Conservation (phyloP, 53 echinoderm and acorn worm species). For the Henricia sp. region DNA sequence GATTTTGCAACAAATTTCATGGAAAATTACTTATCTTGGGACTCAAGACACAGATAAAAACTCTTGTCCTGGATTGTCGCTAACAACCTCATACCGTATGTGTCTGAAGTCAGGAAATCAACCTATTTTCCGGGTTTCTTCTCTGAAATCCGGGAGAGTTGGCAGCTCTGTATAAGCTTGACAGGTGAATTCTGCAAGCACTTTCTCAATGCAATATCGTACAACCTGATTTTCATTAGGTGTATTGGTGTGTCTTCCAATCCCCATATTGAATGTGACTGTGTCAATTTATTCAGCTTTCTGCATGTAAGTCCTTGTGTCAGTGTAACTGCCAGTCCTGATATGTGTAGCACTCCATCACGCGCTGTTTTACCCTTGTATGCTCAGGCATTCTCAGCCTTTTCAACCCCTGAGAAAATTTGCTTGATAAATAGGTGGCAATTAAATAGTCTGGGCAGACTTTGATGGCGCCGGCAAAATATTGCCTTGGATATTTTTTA, state of each 20-base stretch:
- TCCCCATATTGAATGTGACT: conserved; percentile 17
- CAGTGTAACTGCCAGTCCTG: conserved; percentile 13
- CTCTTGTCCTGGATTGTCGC: too few relatives aligned
- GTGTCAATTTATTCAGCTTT: conserved; percentile 52
- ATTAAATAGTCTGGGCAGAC: conserved; percentile 1
- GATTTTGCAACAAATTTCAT: too few relatives aligned
- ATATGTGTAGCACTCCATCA: conserved; percentile 39
- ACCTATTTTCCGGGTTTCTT: too few relatives aligned
- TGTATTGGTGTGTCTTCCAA: background rate
- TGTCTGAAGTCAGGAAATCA: too few relatives aligned
- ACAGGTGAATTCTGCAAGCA: too few relatives aligned
- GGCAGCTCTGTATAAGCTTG: too few relatives aligned
- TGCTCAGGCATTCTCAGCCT: background rate
- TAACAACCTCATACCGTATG: too few relatives aligned
- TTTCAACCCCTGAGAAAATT: conserved; percentile 1
- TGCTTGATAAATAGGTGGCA: conserved; percentile 50
- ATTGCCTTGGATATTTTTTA: too few relatives aligned
- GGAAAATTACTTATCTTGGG: too few relatives aligned
- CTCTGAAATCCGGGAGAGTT: too few relatives aligned
- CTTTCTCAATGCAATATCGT: too few relatives aligned
- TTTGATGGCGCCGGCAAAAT: background rate
- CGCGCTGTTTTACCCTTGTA: background rate
- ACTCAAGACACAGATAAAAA: too few relatives aligned
- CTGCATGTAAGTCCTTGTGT: background rate
- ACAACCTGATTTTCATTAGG: background rate